Base-by-base conservation (phyloP, 2,113 vertebrate genomes). In the Vidua macroura region DNA sequence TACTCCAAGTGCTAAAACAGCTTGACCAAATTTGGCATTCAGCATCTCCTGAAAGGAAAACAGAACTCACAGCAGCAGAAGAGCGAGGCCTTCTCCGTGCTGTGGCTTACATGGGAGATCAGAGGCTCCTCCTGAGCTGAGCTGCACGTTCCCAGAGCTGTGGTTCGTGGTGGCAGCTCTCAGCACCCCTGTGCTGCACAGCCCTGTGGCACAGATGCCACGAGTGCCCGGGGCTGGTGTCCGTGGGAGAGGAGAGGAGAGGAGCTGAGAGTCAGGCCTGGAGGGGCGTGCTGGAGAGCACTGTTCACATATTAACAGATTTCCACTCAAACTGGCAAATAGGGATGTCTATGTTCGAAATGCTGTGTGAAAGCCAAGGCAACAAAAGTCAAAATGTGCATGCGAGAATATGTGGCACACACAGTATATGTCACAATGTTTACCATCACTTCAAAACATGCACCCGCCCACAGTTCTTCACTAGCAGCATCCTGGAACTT, bases 381-480 rank as follows among this genome's bases (percentile, higher is more conserved):
- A 96, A 94, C 94, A 94, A 96, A 96, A 97, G 96, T 97, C 95
- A 97, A 96, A 97, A 97, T 92, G 96, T 97, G 96, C 93, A 92
- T 93, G 27, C n/a, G 90, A 97, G 93, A 97, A 97, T 97, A 95
- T 97, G 97, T 95, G 95, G 93, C 95, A 95, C 88, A 94, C 95
- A 96, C 95, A 96, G 90, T 94, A 94, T 96, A 94, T 97, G 97
- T 97, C 96, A 97, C 94, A 97, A 97, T 97, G 96, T 97, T 97
- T 97, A 97, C 95, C 92, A 91, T 96, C 97, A 97, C 97, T 97
- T 97, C 95, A 97, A 97, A 97, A 95, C 96, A 95, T 97, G 96
- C 95, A 92, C 94, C 94, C 96, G 55, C 97, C 97, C 96, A 97
- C 96, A 96, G 95, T 58, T 92, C 95, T 49, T 96, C 94, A 93